These are phyloP conservation scores for Arbacia lixula DNA, from an alignment of 53 echinoderm and acorn worm species.

Conservation along the genomic window DNA sequence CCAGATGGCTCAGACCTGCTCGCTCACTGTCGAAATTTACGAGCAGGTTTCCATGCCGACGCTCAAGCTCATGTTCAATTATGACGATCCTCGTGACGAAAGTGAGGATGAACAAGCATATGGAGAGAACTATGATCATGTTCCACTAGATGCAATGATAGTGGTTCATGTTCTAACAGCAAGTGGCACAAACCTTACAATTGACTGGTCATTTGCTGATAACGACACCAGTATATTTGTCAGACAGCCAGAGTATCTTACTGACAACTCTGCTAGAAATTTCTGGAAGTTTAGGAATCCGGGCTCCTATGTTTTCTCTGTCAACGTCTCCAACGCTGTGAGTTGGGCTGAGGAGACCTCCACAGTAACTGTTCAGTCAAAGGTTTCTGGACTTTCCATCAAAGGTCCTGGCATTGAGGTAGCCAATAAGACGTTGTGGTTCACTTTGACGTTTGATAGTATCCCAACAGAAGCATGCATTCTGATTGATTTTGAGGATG, in stretches of 20 bases:
- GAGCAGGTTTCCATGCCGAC: neutral
- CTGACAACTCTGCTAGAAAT: constrained; percentile 3
- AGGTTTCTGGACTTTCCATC: constrained; percentile 4
- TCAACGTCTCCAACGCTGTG: constrained; percentile 32
- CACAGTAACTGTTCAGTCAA: constrained; percentile 29
- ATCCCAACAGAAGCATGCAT: constrained; percentile 38
- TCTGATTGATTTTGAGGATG: constrained; percentile 21
- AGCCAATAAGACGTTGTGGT: constrained; percentile 16
- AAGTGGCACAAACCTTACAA: neutral
- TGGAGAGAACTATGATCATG: neutral
- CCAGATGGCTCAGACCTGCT: neutral
- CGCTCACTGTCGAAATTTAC: neutral
- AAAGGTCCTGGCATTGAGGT: constrained; percentile 29
- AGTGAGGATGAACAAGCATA: neutral
- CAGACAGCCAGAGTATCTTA: neutral
- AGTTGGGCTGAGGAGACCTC: neutral
- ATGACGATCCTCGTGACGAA: neutral
- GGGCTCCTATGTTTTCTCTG: neutral
- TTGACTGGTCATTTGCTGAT: constrained; percentile 2
- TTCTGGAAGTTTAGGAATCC: constrained; percentile 32
- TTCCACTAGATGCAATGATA: constrained; percentile 12
- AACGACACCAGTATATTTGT: neutral
- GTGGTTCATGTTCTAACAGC: constrained; percentile 4
- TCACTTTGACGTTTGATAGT: neutral
- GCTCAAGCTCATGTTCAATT: neutral